Base-by-base conservation (phyloP, 1,140 invertebrate species). In the Odontomachus brunneus region DNA sequence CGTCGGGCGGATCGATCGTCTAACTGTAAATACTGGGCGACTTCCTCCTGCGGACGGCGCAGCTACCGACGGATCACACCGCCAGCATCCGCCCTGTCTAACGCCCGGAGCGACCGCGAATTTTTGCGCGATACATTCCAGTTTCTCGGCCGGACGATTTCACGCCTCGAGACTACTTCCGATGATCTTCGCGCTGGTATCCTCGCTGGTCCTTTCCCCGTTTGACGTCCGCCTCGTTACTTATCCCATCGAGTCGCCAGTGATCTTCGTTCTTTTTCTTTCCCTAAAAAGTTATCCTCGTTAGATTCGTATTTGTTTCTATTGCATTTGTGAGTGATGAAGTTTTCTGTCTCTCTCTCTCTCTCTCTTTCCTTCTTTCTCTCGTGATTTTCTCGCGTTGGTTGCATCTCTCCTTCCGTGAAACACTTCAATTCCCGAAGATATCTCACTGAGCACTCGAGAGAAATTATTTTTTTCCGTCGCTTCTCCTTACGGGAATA, bases 1-100 rank as follows among this genome's bases (percentile, higher is more conserved):
- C 63, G 72, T 83, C 80, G 62, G 19, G 48, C 66, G n/a, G n/a
- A n/a, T n/a, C 73, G 69, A 83, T 80, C 85, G 63, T 75, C 85
- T 89, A 89, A 89, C 89, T 89, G 89, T 89, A 89, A 89, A 89
- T 88, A 82, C 67, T 44, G 57, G 38, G 26, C 60, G 44, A 66
- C 60, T 88, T 88, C 87, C 83, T 87, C 66, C 55, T 71, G 44
- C 3, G 33, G 51, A 80, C 53, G 22, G 60, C 75, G 38, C 74
- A 84, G 69, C 74, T 80, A 65, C 29, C 26, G 66, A 88, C 87
- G 69, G 63, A 84, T 76, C 85, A 81, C 72, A 87, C 24, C 51
- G 15, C 53, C 74, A 57, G 62, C 60, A 76, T 82, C 66, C 87
- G 81, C 55, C 48, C 26, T 51, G 55, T 63, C 80, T 73, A 76